A percentile compares a stretch with the other conserved stretches of the same genome.
Evolutionary conservation across 2,113 vertebrate genomes (phyloP).

Genomic region (human (Homo sapiens)): GRCh38 chr11:13996501-13997000

Average conservation of each 20-base stretch:
- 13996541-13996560: background rate
- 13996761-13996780: background rate
- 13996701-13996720: too few species aligned
- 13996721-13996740: background rate
- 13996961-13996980: background rate
- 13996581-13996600: background rate
- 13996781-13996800: background rate
- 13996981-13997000: background rate
- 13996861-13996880: background rate
- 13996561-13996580: background rate
- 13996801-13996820: background rate
- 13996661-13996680: background rate
- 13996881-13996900: background rate
- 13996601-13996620: background rate
- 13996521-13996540: background rate
- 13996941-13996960: background rate
- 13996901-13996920: background rate
- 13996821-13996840: background rate
- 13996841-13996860: constrained; percentile 1
- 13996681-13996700: background rate
- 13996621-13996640: background rate
- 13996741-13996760: background rate
- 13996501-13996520: background rate
- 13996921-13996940: background rate
- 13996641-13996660: background rate